phyloP scores from a whole-genome alignment of 2,113 vertebrate species.

The Corythornis cristatus region DNA sequence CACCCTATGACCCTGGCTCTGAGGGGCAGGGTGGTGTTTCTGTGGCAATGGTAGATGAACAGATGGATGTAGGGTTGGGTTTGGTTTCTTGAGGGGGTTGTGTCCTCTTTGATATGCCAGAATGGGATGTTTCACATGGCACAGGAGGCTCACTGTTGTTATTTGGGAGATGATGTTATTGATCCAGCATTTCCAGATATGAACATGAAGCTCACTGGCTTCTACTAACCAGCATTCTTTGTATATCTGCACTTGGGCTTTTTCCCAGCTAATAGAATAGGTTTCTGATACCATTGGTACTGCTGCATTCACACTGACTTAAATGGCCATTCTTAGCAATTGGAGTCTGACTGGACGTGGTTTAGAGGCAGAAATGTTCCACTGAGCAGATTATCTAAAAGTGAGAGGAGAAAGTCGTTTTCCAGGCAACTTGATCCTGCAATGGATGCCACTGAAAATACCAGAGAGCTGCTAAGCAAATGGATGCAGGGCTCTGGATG shows the following conservation, averaged over 20 bases:
- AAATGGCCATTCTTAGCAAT: neutral
- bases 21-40: neutral
- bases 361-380: slow-evolving; percentile 12
- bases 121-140: neutral
- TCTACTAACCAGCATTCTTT: neutral
- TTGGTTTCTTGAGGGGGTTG: neutral
- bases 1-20: neutral
- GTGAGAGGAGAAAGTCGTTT: slow-evolving; percentile 14
- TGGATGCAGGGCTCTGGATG: neutral
- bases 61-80: neutral
- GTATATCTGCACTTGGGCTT: neutral
- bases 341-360: neutral
- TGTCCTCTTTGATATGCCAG: neutral
- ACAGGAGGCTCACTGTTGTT: neutral
- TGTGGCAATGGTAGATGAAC: neutral
- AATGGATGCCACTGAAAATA: neutral
- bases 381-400: neutral
- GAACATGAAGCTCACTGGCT: neutral
- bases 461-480: neutral
- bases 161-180: neutral
- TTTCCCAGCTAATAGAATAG: neutral
- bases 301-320: neutral
- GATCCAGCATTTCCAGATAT: neutral
- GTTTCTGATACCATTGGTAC: neutral
- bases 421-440: neutral